A percentile compares a stretch with the other conserved stretches of the same genome.
These are phyloP conservation scores for Lutraria rhynchaena DNA, from an alignment of 1,140 invertebrate species.

Conservation along the genomic window DNA sequence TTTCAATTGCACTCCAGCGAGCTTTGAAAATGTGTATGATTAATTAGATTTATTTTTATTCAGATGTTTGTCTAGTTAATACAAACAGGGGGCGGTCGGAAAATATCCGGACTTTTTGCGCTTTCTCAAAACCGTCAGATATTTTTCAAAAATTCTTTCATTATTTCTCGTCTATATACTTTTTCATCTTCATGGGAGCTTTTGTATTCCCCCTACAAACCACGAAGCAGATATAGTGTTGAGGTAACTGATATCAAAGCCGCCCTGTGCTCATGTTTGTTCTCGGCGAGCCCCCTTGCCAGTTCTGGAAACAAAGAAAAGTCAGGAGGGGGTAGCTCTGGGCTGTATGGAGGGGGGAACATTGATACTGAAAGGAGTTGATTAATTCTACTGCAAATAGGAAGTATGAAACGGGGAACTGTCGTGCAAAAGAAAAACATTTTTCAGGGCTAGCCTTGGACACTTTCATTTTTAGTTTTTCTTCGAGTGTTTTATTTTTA, in stretches of 20 bases:
- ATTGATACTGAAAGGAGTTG: neutral
- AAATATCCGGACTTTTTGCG: slow-evolving; percentile 6
- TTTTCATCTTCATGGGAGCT: slow-evolving; percentile 22
- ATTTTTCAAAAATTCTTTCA: neutral
- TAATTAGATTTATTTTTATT: too few relatives aligned
- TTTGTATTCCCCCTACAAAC: slow-evolving; percentile 21
- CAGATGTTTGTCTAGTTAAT: too few relatives aligned
- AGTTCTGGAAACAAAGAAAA: too few relatives aligned
- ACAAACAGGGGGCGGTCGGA: neutral
- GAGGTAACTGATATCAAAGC: slow-evolving; percentile 7
- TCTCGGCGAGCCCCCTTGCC: too few relatives aligned
- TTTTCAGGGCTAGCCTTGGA: too few relatives aligned
- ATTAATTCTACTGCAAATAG: neutral
- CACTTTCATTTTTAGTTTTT: too few relatives aligned
- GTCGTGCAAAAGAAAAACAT: too few relatives aligned
- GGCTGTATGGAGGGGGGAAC: slow-evolving; percentile 2
- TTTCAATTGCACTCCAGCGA: too few relatives aligned
- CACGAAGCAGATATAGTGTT: slow-evolving; percentile 1
- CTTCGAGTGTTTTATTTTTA: too few relatives aligned
- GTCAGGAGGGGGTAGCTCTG: neutral
- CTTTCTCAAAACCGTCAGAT: neutral
- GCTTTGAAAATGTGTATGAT: too few relatives aligned
- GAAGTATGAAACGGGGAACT: too few relatives aligned
- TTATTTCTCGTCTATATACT: too few relatives aligned
- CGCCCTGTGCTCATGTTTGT: neutral